Evolutionary conservation across 2,888 invertebrate species (phyloP).

Genomic region (Autographa pulchrina): DNA sequence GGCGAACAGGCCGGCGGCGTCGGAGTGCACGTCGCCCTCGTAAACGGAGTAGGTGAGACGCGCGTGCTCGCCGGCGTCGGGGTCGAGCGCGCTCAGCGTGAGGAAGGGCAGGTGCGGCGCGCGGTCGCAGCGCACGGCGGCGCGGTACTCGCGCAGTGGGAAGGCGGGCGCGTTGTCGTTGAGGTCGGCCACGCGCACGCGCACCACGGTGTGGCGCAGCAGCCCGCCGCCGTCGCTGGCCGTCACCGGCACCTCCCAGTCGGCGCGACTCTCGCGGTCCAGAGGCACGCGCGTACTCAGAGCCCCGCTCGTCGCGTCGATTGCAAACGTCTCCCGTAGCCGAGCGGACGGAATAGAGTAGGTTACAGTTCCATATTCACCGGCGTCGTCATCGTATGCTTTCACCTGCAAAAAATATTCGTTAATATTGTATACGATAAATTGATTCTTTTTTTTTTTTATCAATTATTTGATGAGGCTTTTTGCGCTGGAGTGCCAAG

Average conservation of each 20-base stretch:
- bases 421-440: too few relatives aligned
- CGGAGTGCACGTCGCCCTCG: slow-evolving; percentile 87
- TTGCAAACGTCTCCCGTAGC: slow-evolving; percentile 92
- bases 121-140: slow-evolving; percentile 90
- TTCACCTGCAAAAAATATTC: slow-evolving; percentile 87
- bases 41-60: slow-evolving; percentile 94
- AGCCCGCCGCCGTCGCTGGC: slow-evolving; percentile 95
- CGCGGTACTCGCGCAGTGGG: slow-evolving; percentile 93
- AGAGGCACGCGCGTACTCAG: slow-evolving; percentile 92
- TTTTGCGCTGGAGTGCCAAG: too few relatives aligned
- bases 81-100: slow-evolving; percentile 91
- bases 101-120: slow-evolving; percentile 77
- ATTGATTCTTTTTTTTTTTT: too few relatives aligned
- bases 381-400: slow-evolving; percentile 95
- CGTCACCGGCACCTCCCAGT: slow-evolving; percentile 91
- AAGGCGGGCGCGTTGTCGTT: slow-evolving; percentile 96
- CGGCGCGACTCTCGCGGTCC: slow-evolving; percentile 92
- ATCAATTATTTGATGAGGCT: too few relatives aligned
- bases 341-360: slow-evolving; percentile 94
- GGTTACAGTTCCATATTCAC: slow-evolving; percentile 92
- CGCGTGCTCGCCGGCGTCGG: slow-evolving; percentile 93
- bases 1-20: slow-evolving; percentile 91
- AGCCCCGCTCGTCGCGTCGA: slow-evolving; percentile 92
- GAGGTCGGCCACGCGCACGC: slow-evolving; percentile 94
- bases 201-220: slow-evolving; percentile 92